A percentile compares a stretch with the other conserved stretches of the same genome.
These are phyloP conservation scores for Hoplodrina blanda DNA, from an alignment of 2,888 invertebrate species.

Conservation along the genomic window DNA sequence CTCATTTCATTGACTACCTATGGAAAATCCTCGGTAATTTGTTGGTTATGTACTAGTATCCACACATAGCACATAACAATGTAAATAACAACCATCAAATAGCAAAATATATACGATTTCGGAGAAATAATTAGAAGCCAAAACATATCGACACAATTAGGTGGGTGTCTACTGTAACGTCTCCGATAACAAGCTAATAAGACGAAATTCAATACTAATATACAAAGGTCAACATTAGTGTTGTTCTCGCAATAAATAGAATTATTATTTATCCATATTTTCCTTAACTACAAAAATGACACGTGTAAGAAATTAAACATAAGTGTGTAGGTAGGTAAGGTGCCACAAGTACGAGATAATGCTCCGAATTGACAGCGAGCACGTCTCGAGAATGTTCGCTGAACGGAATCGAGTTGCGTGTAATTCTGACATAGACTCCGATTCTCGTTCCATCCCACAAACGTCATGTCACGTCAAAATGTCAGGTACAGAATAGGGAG, in stretches of 20 bases:
- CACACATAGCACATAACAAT: too few species aligned
- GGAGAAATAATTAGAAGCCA: not conserved
- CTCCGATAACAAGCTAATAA: not conserved
- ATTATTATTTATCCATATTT: not conserved
- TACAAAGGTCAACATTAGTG: not conserved
- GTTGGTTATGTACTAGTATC: not conserved
- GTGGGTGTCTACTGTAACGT: not conserved
- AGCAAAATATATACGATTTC: not conserved
- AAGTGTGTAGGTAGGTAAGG: not conserved
- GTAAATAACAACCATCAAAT: not conserved
- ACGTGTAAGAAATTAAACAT: constrained; percentile 17
- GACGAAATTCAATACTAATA: not conserved
- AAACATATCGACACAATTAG: not conserved
- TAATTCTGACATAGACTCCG: constrained; percentile 77
- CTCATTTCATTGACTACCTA: too few species aligned
- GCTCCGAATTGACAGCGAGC: constrained; percentile 50
- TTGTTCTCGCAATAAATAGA: not conserved
- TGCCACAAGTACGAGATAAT: constrained; percentile 26
- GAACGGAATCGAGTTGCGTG: constrained; percentile 74
- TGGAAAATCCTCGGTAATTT: too few species aligned
- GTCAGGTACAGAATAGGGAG: constrained; percentile 69
- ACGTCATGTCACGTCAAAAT: constrained; percentile 79
- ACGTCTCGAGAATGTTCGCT: constrained; percentile 58
- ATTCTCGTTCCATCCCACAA: constrained; percentile 71
- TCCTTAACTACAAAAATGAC: not conserved